Percentiles rank a stretch among this genome's conserved stretches.
These are phyloP conservation scores for Drosophila picticornis DNA, from an alignment of 2,888 invertebrate species.

Conservation along the genomic window DNA sequence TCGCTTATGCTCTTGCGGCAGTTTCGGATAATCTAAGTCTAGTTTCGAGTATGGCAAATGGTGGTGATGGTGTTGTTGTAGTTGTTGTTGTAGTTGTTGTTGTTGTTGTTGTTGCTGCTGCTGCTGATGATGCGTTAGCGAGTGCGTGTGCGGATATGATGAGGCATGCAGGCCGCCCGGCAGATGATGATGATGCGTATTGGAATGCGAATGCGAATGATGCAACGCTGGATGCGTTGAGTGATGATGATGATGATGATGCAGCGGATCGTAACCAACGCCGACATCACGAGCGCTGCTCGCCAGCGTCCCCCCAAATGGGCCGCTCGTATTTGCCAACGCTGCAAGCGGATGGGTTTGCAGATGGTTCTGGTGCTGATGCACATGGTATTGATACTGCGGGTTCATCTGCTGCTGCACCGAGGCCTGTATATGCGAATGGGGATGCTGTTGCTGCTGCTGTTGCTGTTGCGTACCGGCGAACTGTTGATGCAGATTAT, in stretches of 20 bases:
- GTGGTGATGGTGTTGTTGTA: constrained; percentile 77
- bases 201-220: constrained; percentile 51
- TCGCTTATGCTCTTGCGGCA: constrained; percentile 85
- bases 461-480: constrained; percentile 80
- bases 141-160: constrained; percentile 71
- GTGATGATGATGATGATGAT: constrained; percentile 46
- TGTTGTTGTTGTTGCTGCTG: constrained; percentile 63
- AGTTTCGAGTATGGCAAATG: constrained; percentile 85
- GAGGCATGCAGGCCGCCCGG: constrained; percentile 47
- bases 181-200: constrained; percentile 67
- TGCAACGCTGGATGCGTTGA: constrained; percentile 64
- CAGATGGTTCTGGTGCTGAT: constrained; percentile 84
- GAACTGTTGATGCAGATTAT: constrained; percentile 83
- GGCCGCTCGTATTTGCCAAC: constrained; percentile 78
- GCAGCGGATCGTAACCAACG: constrained; percentile 71
- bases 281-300: constrained; percentile 77
- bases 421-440: constrained; percentile 83
- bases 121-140: constrained; percentile 57
- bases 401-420: constrained; percentile 84
- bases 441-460: constrained; percentile 56
- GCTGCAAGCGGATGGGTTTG: constrained; percentile 82
- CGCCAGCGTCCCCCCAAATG: constrained; percentile 80
- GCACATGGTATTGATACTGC: constrained; percentile 84
- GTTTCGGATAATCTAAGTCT: constrained; percentile 86
- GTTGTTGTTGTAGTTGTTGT: constrained; percentile 49